Evolutionary conservation across 2,113 vertebrate species (phyloP).

Genomic region (Parus major): DNA sequence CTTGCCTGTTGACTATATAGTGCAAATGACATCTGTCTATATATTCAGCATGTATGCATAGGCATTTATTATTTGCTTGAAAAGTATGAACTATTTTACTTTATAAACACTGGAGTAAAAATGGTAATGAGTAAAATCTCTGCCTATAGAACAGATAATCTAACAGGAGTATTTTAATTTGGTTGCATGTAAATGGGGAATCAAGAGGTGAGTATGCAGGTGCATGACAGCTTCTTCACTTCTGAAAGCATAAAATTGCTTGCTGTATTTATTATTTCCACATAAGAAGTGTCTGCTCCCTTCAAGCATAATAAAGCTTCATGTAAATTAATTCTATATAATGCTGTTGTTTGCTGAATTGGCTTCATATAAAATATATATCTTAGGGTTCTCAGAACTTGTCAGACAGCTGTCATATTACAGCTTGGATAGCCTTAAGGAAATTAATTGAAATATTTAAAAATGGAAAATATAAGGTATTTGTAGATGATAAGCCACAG

Average conservation of each 20-base stretch:
- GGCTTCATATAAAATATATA: neutral
- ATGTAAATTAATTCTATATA: neutral
- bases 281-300: slow-evolving; percentile 56
- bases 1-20: neutral
- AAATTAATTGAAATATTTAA: neutral
- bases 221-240: neutral
- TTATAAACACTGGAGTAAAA: neutral
- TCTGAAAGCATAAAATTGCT: neutral
- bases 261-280: neutral
- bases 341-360: neutral
- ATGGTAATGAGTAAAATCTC: neutral
- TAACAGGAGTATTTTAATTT: neutral
- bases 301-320: slow-evolving; percentile 20
- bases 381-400: neutral
- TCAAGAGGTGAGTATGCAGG: neutral
- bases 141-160: neutral
- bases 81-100: neutral
- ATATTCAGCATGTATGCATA: neutral
- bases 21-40: neutral
- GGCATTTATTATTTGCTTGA: neutral
- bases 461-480: neutral
- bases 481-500: slow-evolving; percentile 1
- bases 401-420: neutral
- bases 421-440: neutral
- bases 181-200: neutral